Evolutionary conservation across 2,113 vertebrate species (phyloP).

Genomic region (Odocoileus virginianus): DNA sequence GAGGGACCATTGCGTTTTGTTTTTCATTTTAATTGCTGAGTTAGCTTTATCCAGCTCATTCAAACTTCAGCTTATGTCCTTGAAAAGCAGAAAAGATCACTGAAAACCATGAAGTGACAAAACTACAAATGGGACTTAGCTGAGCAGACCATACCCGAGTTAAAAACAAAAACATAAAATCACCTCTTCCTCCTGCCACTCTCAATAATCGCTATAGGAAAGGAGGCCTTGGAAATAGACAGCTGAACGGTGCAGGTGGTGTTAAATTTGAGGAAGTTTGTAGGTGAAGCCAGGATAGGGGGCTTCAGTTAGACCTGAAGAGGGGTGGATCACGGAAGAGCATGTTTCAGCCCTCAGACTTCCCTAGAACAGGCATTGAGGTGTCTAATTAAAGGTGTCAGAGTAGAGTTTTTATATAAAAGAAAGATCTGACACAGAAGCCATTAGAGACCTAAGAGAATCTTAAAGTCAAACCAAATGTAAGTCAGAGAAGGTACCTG

Average conservation of each 20-base stretch:
- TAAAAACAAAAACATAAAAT: not conserved
- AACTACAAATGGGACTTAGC: not conserved
- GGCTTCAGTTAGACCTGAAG: not conserved
- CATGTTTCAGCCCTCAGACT: not conserved
- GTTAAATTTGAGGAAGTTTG: not conserved
- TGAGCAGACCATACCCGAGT: not conserved
- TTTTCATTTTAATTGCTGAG: not conserved
- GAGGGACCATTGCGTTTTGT: not conserved
- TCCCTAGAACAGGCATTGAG: not conserved
- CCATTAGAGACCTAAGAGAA: not conserved
- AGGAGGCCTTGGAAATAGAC: not conserved
- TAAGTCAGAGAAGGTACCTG: not conserved
- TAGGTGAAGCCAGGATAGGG: not conserved
- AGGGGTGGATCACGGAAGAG: not conserved
- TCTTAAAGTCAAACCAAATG: not conserved
- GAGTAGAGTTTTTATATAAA: not conserved
- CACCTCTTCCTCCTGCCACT: not conserved
- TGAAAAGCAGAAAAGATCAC: not conserved
- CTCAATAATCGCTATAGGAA: not conserved
- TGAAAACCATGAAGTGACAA: not conserved
- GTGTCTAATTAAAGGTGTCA: not conserved
- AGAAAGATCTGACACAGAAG: not conserved
- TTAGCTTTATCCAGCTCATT: not conserved
- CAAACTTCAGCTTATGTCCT: not conserved
- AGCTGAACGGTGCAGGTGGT: not conserved